A percentile compares a stretch with the other conserved stretches of the same genome.
These are phyloP conservation scores for Ypsolopha scabrella DNA, from an alignment of 2,888 invertebrate species.

Conservation along the genomic window DNA sequence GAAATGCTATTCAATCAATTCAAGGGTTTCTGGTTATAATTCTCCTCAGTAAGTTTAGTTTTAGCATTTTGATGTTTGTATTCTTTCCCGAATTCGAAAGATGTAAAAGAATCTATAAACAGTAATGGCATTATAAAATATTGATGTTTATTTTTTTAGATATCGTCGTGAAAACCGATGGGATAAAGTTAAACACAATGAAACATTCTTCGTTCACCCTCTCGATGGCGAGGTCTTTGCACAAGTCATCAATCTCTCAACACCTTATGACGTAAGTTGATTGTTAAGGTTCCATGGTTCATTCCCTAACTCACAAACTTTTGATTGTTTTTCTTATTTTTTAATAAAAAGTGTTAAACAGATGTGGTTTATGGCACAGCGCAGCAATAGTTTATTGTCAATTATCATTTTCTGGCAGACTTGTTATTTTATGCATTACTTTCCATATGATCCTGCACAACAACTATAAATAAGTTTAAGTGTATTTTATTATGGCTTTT, in stretches of 20 bases:
- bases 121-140: background rate
- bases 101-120: background rate
- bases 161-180: conserved; percentile 72
- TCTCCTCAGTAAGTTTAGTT: conserved; percentile 60
- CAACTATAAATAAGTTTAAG: too few relatives aligned
- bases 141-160: conserved; percentile 30
- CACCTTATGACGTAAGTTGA: conserved; percentile 72
- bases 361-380: too few relatives aligned
- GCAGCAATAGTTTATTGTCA: too few relatives aligned
- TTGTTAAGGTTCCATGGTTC: too few relatives aligned
- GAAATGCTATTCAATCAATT: conserved; percentile 77
- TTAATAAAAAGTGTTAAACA: too few relatives aligned
- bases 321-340: too few relatives aligned
- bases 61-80: background rate
- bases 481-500: too few relatives aligned
- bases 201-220: conserved; percentile 73
- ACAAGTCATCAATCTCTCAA: conserved; percentile 77
- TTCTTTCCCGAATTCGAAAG: too few relatives aligned
- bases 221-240: conserved; percentile 82
- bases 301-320: too few relatives aligned
- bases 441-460: too few relatives aligned
- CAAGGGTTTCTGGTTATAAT: conserved; percentile 72
- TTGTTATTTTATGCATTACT: too few relatives aligned
- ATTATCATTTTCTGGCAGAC: too few relatives aligned
- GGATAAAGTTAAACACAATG: conserved; percentile 46